Conservation (phyloP, 2,113 vertebrate species). For the Anthoscopus minutus region DNA sequence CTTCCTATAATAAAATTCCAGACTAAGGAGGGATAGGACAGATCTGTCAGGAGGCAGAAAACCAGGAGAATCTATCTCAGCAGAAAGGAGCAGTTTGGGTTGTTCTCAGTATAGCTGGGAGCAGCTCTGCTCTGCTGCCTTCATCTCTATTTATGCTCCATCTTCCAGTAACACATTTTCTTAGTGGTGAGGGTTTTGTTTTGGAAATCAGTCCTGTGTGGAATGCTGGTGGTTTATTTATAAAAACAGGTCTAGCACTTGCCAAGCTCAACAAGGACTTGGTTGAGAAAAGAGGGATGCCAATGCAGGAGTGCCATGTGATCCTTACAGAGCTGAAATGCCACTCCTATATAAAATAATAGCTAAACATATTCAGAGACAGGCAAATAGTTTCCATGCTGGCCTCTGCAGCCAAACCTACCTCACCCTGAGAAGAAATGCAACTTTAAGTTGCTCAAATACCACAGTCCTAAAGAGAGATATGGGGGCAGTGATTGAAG, state of each 20-base stretch:
- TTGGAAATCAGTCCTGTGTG: not conserved
- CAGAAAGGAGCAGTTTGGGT: not conserved
- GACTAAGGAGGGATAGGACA: not conserved
- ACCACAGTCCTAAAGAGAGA: not conserved
- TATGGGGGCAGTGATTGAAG: not conserved
- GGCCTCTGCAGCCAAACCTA: not conserved
- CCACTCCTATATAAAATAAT: not conserved
- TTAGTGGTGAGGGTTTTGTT: not conserved
- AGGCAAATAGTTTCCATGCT: not conserved
- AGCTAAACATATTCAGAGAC: not conserved
- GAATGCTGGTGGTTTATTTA: constrained; percentile 38
- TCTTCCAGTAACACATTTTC: not conserved
- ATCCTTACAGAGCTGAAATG: not conserved
- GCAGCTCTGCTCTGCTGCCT: not conserved
- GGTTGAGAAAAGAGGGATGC: not conserved
- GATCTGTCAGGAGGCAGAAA: not conserved
- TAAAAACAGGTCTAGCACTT: not conserved
- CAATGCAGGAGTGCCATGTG: not conserved
- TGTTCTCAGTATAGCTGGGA: not conserved
- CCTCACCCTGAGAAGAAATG: constrained; percentile 18
- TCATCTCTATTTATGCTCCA: not conserved
- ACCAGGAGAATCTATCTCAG: not conserved
- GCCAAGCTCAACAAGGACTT: constrained; percentile 9
- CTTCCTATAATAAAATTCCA: not conserved
- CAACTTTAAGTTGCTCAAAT: not conserved